Evolutionary conservation across 2,888 invertebrate species (phyloP).

Genomic region (Tridacna crocea): DNA sequence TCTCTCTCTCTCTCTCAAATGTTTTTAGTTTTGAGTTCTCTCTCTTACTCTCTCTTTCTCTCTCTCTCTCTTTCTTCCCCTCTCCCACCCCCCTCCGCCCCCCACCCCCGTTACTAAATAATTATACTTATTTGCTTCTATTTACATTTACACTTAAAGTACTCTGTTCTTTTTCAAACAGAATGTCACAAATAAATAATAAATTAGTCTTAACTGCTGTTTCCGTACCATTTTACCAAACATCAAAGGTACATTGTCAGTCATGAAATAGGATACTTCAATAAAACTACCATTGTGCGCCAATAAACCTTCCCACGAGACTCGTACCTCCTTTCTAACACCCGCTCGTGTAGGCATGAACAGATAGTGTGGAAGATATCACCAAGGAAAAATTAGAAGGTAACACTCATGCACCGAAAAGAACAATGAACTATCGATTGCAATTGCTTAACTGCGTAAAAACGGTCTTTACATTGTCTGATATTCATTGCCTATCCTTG

Average conservation of each 20-base stretch:
- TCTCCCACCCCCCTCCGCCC: not conserved
- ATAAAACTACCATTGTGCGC: conserved; percentile 4
- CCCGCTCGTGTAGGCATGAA: no score
- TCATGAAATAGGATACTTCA: conserved; percentile 9
- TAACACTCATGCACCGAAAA: no score
- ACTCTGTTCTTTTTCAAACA: conserved; percentile 12
- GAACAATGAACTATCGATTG: no score
- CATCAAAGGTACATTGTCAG: conserved; percentile 2
- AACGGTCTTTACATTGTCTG: no score
- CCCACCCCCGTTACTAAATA: not conserved
- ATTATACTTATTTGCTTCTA: no score
- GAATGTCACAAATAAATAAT: conserved; percentile 22
- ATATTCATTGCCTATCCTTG: no score
- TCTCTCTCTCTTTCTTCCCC: conserved; percentile 11
- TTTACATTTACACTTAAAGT: no score
- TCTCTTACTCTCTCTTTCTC: conserved; percentile 18
- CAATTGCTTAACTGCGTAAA: no score
- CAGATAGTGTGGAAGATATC: no score
- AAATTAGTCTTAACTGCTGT: conserved; percentile 18
- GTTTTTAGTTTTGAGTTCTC: no score
- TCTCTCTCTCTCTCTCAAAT: not conserved
- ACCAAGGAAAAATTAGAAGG: no score
- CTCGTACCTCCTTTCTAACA: no score
- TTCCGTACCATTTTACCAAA: conserved; percentile 15
- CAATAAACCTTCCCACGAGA: not conserved